Base-by-base conservation (phyloP, 2,797 vertebrate species). In the Tapirus indicus region DNA sequence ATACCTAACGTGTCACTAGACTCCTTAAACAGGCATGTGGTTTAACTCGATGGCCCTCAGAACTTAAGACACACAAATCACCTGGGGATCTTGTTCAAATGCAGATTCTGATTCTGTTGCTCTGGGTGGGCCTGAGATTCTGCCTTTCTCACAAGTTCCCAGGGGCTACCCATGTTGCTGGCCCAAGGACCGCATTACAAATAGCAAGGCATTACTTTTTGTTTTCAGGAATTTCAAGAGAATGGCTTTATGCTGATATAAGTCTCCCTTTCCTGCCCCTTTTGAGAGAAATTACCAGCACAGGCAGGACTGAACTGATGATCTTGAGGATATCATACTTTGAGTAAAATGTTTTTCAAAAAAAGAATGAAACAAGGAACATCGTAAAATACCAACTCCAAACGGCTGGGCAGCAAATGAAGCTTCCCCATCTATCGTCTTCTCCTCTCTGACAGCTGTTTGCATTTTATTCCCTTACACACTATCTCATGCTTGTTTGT, bases 121-220 rank as follows among this genome's bases (percentile, higher is more conserved):
- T 47, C 72, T 38, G 9, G 35, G 9, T 4, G 13, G 54, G 62
- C 5, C 60, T 5, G 0, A 27, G 32, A 56, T 2, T 21, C 13
- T 41, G 32, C 4, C 0, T 62, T 66, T 94, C 84, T 41, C 38
- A 5, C 14, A 6, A 66, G 32, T 20, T 52, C 52, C 38, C 5
- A 20, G 12, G 27, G 2, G 25, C 2, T 38, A 32, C 4, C 18
- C 23, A 2, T 5, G 9, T 18, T 25, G 16, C 21, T 58, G 35
- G 10, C 6, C 2, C 7, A 2, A 9, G 12, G 75, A 27, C 32
- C 29, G 1, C 25, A 35, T 52, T 16, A 2, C 10, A 14, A 18
- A 23, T 13, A 69, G 54, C 64, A 52, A 80, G 18, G 11, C 9
- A 1, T 6, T 29, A 9, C 23, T 27, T 49, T 68, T 56, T 25